Evolutionary conservation across 2,888 invertebrate species (phyloP), one percentile per base, ranked within the genome.

Genomic region (Torymus tubicola): DNA sequence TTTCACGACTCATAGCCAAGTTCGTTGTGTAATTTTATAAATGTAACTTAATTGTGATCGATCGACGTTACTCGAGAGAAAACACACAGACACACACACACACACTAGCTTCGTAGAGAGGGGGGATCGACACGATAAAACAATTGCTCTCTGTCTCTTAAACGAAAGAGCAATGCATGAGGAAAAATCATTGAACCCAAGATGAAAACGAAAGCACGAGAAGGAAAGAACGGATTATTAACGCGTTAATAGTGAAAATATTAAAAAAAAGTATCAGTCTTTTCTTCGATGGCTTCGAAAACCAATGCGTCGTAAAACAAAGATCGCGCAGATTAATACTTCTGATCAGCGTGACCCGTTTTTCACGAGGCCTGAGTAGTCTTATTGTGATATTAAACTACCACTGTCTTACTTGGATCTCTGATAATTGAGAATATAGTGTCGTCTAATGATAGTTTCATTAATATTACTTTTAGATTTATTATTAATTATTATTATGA

Each of bases 341-440:
- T 75, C 67, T 75, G 75, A 82, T 81, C 75, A 57, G 80, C 81
- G 83, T 85, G 84, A 84, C 84, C 84, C 84, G 83, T 82, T 83
- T 85, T 85, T 86, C 86, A 87, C 87, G 89, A 90, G 90, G 90
- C 90, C 90, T 90, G 90, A 90, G 89, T 90, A 90, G 90, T 90
- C 90, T 89, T 90, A 90, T 90, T 90, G 90, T 90, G 90, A 90
- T 90, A 90, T 90, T 90, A 90, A 89, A 89, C 90, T 90, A 90
- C 90, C 90, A 90, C 90, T 90, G 90, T 90, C 90, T 90, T 90
- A 89, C 87, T 90, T 90, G 90, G 90, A 90, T 90, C 90, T 90
- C 90, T 88, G 87, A 88, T 90, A 87, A 85, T 88, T 90, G 90
- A 89, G 89, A 87, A 87, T 85, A 84, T 86, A 86, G 85, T 81